Evolutionary conservation across 2,888 invertebrate genomes (phyloP).

Genomic region (Griposia aprilina): DNA sequence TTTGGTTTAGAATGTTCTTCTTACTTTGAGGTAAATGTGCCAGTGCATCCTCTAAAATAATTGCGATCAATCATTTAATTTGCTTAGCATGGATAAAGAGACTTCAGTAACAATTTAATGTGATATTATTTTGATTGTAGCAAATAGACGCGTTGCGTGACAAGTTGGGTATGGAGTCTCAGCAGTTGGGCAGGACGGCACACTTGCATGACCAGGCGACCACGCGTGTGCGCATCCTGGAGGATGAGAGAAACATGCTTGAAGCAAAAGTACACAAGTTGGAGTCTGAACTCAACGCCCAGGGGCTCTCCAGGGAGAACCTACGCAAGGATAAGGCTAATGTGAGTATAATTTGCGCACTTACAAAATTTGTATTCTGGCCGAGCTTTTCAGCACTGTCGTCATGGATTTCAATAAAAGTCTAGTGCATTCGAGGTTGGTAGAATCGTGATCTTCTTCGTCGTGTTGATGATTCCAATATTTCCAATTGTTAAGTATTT

Average conservation of each 20-base stretch:
- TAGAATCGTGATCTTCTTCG: not conserved
- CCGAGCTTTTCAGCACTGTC: not conserved
- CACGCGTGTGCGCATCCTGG: conserved; percentile 92
- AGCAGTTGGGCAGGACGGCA: conserved; percentile 93
- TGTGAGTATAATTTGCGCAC: conserved; percentile 85
- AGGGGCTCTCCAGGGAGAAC: conserved; percentile 93
- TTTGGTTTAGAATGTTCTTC: conserved; percentile 3
- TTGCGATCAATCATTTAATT: not conserved
- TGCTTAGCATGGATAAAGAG: not conserved
- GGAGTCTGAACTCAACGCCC: conserved; percentile 94
- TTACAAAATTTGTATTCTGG: not conserved
- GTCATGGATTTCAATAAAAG: not conserved
- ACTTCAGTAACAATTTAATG: not conserved
- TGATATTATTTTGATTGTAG: conserved; percentile 81
- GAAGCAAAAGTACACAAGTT: conserved; percentile 94
- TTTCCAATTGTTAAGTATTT: not conserved
- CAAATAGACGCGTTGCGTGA: conserved; percentile 94
- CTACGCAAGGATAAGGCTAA: conserved; percentile 94
- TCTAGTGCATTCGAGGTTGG: not conserved
- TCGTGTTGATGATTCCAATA: not conserved
- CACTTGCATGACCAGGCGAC: conserved; percentile 92
- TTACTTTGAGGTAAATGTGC: not conserved
- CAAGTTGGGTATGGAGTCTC: conserved; percentile 93
- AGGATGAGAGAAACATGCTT: conserved; percentile 94
- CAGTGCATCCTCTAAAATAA: not conserved